Evolutionary conservation across 2,113 vertebrate genomes (phyloP), one percentile per base, ranked within the genome.

Genomic region (Elephas maximus): DNA sequence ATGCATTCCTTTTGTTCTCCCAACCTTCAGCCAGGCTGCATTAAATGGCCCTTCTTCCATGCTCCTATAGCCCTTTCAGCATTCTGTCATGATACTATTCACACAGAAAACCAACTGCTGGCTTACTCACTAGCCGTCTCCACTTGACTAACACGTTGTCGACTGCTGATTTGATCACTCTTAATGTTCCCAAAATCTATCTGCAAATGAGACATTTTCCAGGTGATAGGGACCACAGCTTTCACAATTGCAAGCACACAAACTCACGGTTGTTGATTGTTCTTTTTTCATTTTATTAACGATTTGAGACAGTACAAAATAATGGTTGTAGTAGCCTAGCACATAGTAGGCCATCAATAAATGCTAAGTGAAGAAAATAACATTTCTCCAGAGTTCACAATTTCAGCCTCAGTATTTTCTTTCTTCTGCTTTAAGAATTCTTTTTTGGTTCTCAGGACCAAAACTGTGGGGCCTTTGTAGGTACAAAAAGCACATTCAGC

Each of bases 261-360:
- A 82, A 83, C 14, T 73, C 44, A 63, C 7, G 37, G 44, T 48
- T 28, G 37, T 88, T 83, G 6, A 45, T 28, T 73, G 6, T 79
- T 28, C 20, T 9, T 6, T 81, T 63, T 78, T 90, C 6, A 63
- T 41, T 88, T 53, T 79, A 51, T n/a, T 86, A 60, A 90, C 91
- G 93, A 91, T 74, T 95, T 73, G 45, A 73, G 93, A 65, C 48
- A 78, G 44, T 78, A 73, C 33, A 91, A 96, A 44, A 73, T 73
- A 78, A 33, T 53, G 9, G 20, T 51, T 90, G 3, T 62, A 62
- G 60, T 62, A 89, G 14, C n/a, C 24, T 4, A 85, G 14, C 14
- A 77, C 5, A 30, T 28, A 67, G 18, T 76, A 84, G 18, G 44
- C 15, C 87, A 85, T 81, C 83, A 45, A 77, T 69, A 90, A 77